A percentile compares a stretch with the other conserved stretches of the same genome.
phyloP scores from a whole-genome alignment of 2,113 vertebrate species.

The Oceanodroma tethys region DNA sequence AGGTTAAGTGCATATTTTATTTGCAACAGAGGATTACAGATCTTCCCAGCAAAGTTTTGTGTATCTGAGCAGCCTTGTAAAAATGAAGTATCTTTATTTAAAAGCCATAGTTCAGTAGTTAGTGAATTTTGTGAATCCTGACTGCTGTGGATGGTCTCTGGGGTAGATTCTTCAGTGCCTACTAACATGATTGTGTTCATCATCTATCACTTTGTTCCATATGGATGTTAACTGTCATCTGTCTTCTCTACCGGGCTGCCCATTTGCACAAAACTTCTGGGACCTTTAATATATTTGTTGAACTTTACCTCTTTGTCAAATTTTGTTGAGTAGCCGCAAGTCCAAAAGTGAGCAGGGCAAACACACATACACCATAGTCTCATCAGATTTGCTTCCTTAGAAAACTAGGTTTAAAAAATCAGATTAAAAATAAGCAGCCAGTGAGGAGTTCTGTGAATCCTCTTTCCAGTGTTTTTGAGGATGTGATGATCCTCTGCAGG shows the following conservation, averaged over 20 bases:
- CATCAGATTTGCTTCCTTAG: background rate
- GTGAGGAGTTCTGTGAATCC: background rate
- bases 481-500: background rate
- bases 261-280: background rate
- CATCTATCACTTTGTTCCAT: background rate
- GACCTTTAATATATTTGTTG: background rate
- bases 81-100: background rate
- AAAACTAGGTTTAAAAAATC: background rate
- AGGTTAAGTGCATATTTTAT: slow-evolving; percentile 61
- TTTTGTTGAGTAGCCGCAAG: background rate
- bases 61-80: background rate
- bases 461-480: background rate
- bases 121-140: background rate
- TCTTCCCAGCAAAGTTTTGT: background rate
- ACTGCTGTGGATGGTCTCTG: background rate
- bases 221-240: background rate
- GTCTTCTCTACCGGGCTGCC: background rate
- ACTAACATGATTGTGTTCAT: background rate
- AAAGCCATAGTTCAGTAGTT: background rate
- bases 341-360: background rate
- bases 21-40: slow-evolving; percentile 12
- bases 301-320: background rate
- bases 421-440: background rate
- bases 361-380: background rate
- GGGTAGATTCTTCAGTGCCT: background rate